phyloP scores from a whole-genome alignment of 2,113 vertebrate species.

The Pomatorhinus ruficollis region DNA sequence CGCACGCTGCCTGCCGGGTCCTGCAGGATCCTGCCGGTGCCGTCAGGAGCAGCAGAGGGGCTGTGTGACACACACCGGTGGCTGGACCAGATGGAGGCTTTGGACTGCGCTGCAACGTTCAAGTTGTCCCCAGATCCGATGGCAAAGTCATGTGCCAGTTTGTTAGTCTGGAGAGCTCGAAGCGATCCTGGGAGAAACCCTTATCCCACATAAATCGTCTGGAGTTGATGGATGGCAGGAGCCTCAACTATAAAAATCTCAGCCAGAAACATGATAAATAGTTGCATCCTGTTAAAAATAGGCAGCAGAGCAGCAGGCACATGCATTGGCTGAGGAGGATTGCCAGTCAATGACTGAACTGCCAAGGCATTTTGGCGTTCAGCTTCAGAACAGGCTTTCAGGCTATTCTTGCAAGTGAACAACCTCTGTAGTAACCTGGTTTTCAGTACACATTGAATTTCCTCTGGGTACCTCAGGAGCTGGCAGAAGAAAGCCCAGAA shows the following conservation, averaged over 20 bases:
- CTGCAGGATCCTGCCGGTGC: background rate
- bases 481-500: constrained; percentile 20
- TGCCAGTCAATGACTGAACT: constrained; percentile 25
- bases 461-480: background rate
- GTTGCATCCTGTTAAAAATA: constrained; percentile 43
- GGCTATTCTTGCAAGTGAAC: background rate
- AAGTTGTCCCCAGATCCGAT: background rate
- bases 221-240: constrained; percentile 48
- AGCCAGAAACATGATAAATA: constrained; percentile 54
- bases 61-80: background rate
- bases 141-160: constrained; percentile 5
- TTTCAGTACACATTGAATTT: background rate
- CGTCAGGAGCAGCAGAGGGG: background rate
- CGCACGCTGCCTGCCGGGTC: background rate
- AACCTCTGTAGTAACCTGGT: background rate
- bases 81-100: constrained; percentile 24
- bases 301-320: constrained; percentile 26
- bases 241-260: constrained; percentile 29
- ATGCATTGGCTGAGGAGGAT: background rate
- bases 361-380: background rate
- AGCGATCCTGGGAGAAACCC: background rate
- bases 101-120: background rate
- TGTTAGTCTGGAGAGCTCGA: background rate
- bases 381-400: background rate
- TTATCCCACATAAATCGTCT: constrained; percentile 10